Evolutionary conservation across 2,888 invertebrate genomes (phyloP), one percentile per base, ranked within the genome.

Genomic region (Phoenoteleia sp.): DNA sequence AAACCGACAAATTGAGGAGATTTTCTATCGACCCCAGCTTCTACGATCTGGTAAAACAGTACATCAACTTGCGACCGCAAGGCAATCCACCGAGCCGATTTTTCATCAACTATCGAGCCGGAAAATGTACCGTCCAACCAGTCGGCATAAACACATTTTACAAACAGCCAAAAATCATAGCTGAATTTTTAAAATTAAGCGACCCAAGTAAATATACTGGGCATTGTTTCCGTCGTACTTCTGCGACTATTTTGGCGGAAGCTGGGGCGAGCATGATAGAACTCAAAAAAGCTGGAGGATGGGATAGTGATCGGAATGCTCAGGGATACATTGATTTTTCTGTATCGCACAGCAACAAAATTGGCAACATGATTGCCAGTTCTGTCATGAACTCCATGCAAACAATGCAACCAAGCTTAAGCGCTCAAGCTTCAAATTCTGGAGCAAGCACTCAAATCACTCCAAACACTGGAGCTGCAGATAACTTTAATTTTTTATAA

Each of bases 221-320:
- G 0, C 62, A 62, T 25, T 62, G 62, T 62, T 62, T 62, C n/a
- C 62, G 45, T 23, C 62, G 62, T 13, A 62, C 62, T 42, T 62
- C 62, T 25, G 62, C 62, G 6, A 21, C 21, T 21, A 17, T 56
- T 7, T 56, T 56, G 56, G 33, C 56, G 19, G 56, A 56, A 60
- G 60, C 60, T 39, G 60, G 60, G 5, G 45, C 25, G 49, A 49
- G 33, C 66, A 49, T 75, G 64, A 36, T 49, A 29, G 60, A 72
- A 33, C 42, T 72, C 19, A 72, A 72, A 72, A 15, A 60, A 49
- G 58, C 60, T 23, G 72, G 62, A 23, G 72, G 72, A 27, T 74
- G 60, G 39, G 33, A 58, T 13, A 60, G 47, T 29, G 72, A 72
- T 21, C 54, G 60, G 27, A 49, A 60, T 49, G 72, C 60, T 60